Conservation (phyloP, 2,888 invertebrate species). For the Ligdia adustata region DNA sequence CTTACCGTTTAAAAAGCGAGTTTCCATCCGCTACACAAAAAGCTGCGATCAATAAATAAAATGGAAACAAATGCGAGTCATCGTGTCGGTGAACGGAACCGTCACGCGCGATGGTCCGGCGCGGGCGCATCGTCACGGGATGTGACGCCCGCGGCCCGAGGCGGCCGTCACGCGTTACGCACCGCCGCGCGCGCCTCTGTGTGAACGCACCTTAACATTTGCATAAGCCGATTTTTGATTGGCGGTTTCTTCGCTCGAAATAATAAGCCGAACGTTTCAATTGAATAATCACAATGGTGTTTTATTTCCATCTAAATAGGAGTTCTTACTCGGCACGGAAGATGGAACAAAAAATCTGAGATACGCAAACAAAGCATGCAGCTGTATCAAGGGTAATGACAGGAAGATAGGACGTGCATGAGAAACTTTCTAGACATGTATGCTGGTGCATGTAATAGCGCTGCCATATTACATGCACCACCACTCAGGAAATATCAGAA, state of each 20-base stretch:
- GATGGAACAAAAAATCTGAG: neutral
- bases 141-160: constrained; percentile 54
- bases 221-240: constrained; percentile 53
- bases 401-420: no score
- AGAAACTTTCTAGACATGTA: no score
- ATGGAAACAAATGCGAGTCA: constrained; percentile 68
- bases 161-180: constrained; percentile 45
- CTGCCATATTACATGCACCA: no score
- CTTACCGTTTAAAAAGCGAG: constrained; percentile 73
- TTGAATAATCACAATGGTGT: constrained; percentile 19
- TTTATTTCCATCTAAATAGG: constrained; percentile 8
- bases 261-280: constrained; percentile 23
- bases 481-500: no score
- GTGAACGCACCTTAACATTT: constrained; percentile 73
- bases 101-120: constrained; percentile 67
- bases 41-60: constrained; percentile 58
- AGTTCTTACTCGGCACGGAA: neutral
- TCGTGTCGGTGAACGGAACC: constrained; percentile 74
- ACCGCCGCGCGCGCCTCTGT: constrained; percentile 51
- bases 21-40: constrained; percentile 63
- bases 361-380: constrained; percentile 2
- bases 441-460: no score
- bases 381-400: no score
- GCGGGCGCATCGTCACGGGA: constrained; percentile 58
- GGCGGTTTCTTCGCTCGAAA: constrained; percentile 31